phyloP scores from a whole-genome alignment of 2,113 vertebrate species.

The Prionailurus viverrinus region DNA sequence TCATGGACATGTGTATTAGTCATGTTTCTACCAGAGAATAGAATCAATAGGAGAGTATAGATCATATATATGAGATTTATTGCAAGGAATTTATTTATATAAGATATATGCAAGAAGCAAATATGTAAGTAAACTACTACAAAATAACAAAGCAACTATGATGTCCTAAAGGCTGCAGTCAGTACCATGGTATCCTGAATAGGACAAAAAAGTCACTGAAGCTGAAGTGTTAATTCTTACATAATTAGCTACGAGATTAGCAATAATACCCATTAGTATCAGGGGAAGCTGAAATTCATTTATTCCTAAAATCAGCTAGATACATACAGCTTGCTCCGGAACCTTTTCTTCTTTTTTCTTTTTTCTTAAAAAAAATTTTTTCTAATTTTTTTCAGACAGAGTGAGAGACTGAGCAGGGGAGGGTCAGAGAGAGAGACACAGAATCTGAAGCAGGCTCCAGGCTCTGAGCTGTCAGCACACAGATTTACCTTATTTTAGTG shows the following conservation, averaged over 20 bases:
- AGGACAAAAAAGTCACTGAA: not conserved
- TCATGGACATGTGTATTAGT: not conserved
- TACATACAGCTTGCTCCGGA: not conserved
- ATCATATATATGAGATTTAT: not conserved
- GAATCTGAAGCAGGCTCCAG: too few species aligned
- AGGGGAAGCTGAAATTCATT: not conserved
- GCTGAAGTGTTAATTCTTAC: not conserved
- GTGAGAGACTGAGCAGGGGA: too few species aligned
- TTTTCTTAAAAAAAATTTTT: too few species aligned
- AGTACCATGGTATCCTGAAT: not conserved
- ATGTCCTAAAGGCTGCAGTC: not conserved
- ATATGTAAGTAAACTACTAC: not conserved
- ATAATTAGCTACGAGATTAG: not conserved
- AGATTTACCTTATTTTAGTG: not conserved
- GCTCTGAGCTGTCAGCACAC: too few species aligned
- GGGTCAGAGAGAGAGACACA: too few species aligned
- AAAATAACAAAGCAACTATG: not conserved
- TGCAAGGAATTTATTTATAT: not conserved
- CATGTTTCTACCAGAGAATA: not conserved
- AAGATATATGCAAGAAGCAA: not conserved
- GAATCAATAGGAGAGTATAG: not conserved
- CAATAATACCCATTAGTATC: not conserved
- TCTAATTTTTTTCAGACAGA: too few species aligned
- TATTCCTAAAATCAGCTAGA: not conserved
- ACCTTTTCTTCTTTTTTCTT: not conserved